Base-by-base conservation (phyloP, 2,888 invertebrate genomes). In the Rambutsinella grinnellia region DNA sequence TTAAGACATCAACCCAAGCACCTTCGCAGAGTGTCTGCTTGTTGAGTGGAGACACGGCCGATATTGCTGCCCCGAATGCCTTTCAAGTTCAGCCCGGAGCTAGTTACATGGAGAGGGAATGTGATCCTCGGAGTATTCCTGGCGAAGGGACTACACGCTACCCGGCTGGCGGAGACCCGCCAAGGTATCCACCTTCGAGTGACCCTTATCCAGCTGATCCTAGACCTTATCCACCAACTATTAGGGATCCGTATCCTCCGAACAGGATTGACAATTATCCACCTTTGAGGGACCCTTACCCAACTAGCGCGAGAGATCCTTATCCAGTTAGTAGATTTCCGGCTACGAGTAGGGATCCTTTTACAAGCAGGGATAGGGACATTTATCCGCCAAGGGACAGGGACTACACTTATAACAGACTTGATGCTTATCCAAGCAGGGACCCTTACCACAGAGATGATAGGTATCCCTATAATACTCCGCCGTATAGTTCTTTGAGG, bases 31-130 rank as follows among this genome's bases (percentile, higher is more conserved):
- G 79, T 24, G 53, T 86, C 28, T 87, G 87, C 72, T 84, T 86
- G 44, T 81, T 87, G 71, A 87, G 86, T 79, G 86, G 86, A 10
- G 86, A 86, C 74, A 86, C 86, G 26, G 85, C 85, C 0, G 82
- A 84, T 10, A 85, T 84, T 68, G 84, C 86, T 2, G 86, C 85
- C 6, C 84, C 84, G 27, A 85, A 84, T 61, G 85, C 85, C 6
- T 86, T 86, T 80, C 85, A 85, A 83, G 84, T 85, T 23, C 85
- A 84, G 62, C 84, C 84, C 10, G 86, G 87, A 46, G 86, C 86
- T 10, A 79, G 85, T 19, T 87, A 86, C 78, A 85, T 85, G 36
- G 87, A 87, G 80, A 77, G 84, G 51, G 84, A 85, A 49, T 86
- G 86, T 76, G 82, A 83, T 63, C 81, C 81, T 17, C 36, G 80